Conservation (phyloP, 2,888 invertebrate species). For the Callinectes sapidus region DNA sequence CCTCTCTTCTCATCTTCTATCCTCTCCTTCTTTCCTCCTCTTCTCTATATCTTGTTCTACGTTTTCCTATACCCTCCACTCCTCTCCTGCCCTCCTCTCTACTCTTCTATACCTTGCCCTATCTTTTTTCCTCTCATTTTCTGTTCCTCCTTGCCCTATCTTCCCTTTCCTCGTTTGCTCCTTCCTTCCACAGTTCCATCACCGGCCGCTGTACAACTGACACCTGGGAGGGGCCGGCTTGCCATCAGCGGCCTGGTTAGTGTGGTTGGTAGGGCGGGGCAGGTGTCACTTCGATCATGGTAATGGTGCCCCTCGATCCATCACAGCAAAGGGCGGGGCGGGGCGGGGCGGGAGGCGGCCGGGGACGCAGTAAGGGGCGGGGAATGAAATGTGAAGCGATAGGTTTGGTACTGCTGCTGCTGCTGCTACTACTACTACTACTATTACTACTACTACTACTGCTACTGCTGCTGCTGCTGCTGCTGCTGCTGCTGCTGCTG, state of each 20-base stretch:
- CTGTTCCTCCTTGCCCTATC: neutral
- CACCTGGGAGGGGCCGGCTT: slow-evolving; percentile 5
- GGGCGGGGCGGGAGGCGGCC: neutral
- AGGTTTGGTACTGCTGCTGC: neutral
- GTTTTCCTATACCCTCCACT: neutral
- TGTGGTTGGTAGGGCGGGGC: neutral
- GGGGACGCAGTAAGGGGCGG: neutral
- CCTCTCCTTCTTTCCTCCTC: neutral
- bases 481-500: too few relatives aligned
- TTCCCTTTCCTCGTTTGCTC: neutral
- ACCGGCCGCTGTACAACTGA: neutral
- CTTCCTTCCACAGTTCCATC: neutral
- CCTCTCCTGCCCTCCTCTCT: neutral
- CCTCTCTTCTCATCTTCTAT: neutral
- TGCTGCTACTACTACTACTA: too few relatives aligned
- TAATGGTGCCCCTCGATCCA: slow-evolving; percentile 12
- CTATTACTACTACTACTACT: too few relatives aligned
- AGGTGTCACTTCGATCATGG: slow-evolving; percentile 42
- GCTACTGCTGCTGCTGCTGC: too few relatives aligned
- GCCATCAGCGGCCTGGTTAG: neutral
- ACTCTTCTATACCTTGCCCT: neutral
- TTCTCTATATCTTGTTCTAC: neutral
- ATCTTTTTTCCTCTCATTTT: neutral
- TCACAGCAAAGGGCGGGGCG: slow-evolving; percentile 5
- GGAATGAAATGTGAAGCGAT: neutral